A percentile compares a stretch with the other conserved stretches of the same genome.
Conservation (phyloP, 2,888 invertebrate genomes). For the Polietes domitor region DNA sequence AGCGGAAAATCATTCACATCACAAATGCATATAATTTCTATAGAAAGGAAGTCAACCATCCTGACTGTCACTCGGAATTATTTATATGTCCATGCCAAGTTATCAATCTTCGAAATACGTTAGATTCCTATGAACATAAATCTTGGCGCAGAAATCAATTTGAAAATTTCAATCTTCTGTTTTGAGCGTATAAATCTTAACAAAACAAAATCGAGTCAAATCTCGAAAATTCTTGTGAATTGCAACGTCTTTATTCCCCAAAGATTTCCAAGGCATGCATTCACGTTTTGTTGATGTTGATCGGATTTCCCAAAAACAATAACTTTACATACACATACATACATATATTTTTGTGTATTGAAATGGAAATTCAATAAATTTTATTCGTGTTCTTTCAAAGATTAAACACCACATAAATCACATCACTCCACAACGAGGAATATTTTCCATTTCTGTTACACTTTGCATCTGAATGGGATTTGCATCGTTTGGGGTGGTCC, state of each 20-base stretch:
- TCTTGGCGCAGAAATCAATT: no score
- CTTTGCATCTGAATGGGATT: background rate
- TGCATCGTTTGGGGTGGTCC: background rate
- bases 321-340: no score
- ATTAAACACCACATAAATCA: background rate
- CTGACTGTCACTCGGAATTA: background rate
- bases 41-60: no score
- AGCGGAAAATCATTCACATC: background rate
- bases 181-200: background rate
- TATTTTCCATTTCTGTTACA: background rate
- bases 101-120: background rate
- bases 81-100: background rate
- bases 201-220: background rate
- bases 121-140: background rate
- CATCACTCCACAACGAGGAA: background rate
- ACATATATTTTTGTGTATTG: background rate
- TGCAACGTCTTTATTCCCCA: background rate
- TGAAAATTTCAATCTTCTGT: no score
- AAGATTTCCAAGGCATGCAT: background rate
- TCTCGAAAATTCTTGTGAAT: background rate
- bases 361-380: background rate
- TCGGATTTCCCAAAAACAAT: background rate
- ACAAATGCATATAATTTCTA: no score
- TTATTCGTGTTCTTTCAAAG: background rate
- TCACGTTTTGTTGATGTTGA: background rate